A percentile compares a stretch with the other conserved stretches of the same genome.
These are phyloP conservation scores for Globodera ellingtonae DNA, from an alignment of 1,140 invertebrate species.

Conservation along the genomic window DNA sequence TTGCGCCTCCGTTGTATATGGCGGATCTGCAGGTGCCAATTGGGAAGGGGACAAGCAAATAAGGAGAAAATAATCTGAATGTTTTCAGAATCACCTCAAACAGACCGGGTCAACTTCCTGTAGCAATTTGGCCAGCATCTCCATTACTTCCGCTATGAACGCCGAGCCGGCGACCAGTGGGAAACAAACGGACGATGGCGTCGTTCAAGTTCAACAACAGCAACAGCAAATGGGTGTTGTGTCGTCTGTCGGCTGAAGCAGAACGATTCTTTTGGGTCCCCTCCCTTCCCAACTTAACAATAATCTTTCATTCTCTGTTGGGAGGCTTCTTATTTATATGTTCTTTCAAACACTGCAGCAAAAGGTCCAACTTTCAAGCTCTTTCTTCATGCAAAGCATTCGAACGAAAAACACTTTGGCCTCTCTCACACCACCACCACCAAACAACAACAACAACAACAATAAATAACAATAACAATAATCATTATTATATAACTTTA, in stretches of 20 bases:
- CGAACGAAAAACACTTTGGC: too few relatives aligned
- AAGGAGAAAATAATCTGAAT: too few relatives aligned
- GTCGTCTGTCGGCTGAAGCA: conserved; percentile 20
- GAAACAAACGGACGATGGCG: background rate
- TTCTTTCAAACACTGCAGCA: too few relatives aligned
- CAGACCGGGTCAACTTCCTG: conserved; percentile 45
- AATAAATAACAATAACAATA: too few relatives aligned
- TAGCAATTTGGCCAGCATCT: conserved; percentile 46
- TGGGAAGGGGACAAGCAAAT: too few relatives aligned
- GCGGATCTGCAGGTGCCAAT: conserved; percentile 35
- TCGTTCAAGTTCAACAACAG: conserved; percentile 5
- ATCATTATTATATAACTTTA: too few relatives aligned
- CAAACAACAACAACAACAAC: too few relatives aligned
- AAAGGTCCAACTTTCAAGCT: too few relatives aligned
- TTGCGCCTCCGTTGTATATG: conserved; percentile 51
- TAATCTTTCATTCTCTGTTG: too few relatives aligned
- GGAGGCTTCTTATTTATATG: too few relatives aligned
- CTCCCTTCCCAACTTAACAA: background rate
- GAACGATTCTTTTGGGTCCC: background rate
- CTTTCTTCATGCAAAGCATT: too few relatives aligned
- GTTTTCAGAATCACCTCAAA: conserved; percentile 39
- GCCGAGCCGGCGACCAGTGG: conserved; percentile 1
- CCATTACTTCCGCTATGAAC: conserved; percentile 22
- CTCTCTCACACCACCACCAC: too few relatives aligned
- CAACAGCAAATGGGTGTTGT: conserved; percentile 40